Evolutionary conservation across 2,888 invertebrate genomes (phyloP).

Genomic region (Apamea monoglypha): DNA sequence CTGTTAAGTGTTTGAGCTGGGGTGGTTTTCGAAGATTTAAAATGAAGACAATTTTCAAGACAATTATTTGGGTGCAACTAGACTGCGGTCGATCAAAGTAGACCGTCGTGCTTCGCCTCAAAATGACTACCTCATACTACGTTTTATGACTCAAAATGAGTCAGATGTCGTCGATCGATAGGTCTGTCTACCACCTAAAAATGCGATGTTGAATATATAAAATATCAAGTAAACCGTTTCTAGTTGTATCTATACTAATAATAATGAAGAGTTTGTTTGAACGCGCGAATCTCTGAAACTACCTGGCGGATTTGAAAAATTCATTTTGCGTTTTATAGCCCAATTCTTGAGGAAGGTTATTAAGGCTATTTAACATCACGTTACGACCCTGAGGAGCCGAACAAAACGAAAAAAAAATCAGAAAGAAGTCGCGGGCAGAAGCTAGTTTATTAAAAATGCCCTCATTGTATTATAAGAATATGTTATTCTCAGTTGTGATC

Average conservation of each 20-base stretch:
- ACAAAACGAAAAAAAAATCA: neutral
- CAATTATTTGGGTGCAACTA: neutral
- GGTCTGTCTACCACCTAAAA: neutral
- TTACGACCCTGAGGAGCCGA: neutral
- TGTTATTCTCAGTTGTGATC: constrained; percentile 38
- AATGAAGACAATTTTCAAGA: neutral
- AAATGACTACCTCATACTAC: neutral
- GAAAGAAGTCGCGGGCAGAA: neutral
- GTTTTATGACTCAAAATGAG: neutral
- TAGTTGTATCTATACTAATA: neutral
- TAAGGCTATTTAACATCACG: neutral
- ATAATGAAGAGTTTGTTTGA: neutral
- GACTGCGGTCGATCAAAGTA: neutral
- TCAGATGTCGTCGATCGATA: neutral
- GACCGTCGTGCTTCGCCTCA: neutral
- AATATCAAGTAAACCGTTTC: neutral
- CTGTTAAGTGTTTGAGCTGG: constrained; percentile 30
- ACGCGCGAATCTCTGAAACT: neutral
- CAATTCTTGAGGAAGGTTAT: neutral
- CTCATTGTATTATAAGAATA: neutral
- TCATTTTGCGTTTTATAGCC: neutral
- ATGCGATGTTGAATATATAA: neutral
- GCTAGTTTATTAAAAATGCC: neutral
- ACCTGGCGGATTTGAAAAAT: neutral
- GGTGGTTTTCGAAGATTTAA: constrained; percentile 23